Evolutionary conservation across 2,797 vertebrate genomes (phyloP), one percentile per base, ranked within the genome.

Genomic region (Emydoidea blandingii): DNA sequence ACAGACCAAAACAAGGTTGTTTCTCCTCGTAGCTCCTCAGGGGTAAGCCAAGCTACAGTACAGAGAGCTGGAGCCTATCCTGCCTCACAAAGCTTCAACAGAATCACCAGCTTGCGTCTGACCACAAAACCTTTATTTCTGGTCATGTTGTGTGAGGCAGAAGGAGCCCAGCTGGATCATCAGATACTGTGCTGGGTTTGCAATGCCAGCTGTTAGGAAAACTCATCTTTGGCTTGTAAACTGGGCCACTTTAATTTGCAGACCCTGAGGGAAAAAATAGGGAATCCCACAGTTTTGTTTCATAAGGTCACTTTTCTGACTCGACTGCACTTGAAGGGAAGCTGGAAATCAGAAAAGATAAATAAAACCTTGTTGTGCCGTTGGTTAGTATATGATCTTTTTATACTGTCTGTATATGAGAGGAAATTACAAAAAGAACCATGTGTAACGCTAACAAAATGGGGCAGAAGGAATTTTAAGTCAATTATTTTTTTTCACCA

Each of bases 401-500:
- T 72, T 74, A 80, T 84, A 52, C 59, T 59, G 29, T 29, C 23
- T 5, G 34, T 44, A 1, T 72, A 29, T 29, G 27, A 74, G 25
- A 85, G 29, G 74, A 87, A 37, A 74, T 37, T 52, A 44, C 47
- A 59, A 59, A 74, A 31, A 74, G 41, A 79, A 21, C 34, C 52
- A 31, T 53, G 79, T 88, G 81, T 52, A 72, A 91, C 37, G 31
- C 31, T 76, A 41, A 80, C 19, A 62, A 7, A 29, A 65, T 47
- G 44, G 27, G 80, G 37, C 29, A 90, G 12, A 6, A 68, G 41
- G 81, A 68, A 93, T 53, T 56, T 79, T 53, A 85, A 79, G 27
- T 83, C 68, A 80, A 27, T 90, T 41, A 29, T 84, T 78, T 88
- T 81, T 79, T 79, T 96, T 90, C 80, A 82, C 59, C 81, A 87